Percentiles rank a stretch among this genome's conserved stretches.
Evolutionary conservation across 2,888 invertebrate genomes (phyloP).

Genomic region (Dryococelus australis): DNA sequence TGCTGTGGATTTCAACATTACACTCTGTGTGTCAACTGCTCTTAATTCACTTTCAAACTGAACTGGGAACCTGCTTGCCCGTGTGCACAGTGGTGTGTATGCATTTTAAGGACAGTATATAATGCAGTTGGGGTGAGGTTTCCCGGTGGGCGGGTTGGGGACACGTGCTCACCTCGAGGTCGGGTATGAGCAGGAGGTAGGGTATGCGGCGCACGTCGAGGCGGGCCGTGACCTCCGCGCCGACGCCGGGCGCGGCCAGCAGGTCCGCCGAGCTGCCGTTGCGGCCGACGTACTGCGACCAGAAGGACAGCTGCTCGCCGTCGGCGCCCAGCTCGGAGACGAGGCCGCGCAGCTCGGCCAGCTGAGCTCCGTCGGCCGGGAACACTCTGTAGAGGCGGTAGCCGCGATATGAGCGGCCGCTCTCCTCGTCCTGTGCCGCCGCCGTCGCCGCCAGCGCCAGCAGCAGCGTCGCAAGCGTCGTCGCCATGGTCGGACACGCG

Average conservation of each 20-base stretch:
- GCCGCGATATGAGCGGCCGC: not conserved
- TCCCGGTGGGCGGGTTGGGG: too few species aligned
- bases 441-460: not conserved
- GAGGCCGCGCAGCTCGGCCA: too few species aligned
- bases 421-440: not conserved
- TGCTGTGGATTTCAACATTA: too few species aligned
- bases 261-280: constrained; percentile 54
- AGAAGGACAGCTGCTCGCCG: constrained; percentile 25
- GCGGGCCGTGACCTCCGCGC: not conserved
- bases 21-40: too few species aligned
- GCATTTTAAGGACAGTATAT: too few species aligned
- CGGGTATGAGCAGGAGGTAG: constrained; percentile 37
- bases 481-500: not conserved
- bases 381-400: constrained; percentile 10
- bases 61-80: too few species aligned
- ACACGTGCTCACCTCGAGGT: constrained; percentile 38
- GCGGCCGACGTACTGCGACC: constrained; percentile 57
- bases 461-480: not conserved
- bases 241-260: constrained; percentile 31
- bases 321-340: not conserved
- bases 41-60: too few species aligned
- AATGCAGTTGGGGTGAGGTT: too few species aligned
- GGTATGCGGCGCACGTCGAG: constrained; percentile 26
- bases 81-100: too few species aligned
- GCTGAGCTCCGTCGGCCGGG: not conserved